phyloP scores from a whole-genome alignment of 2,113 vertebrate genomes.

The Cryptotis parvus region DNA sequence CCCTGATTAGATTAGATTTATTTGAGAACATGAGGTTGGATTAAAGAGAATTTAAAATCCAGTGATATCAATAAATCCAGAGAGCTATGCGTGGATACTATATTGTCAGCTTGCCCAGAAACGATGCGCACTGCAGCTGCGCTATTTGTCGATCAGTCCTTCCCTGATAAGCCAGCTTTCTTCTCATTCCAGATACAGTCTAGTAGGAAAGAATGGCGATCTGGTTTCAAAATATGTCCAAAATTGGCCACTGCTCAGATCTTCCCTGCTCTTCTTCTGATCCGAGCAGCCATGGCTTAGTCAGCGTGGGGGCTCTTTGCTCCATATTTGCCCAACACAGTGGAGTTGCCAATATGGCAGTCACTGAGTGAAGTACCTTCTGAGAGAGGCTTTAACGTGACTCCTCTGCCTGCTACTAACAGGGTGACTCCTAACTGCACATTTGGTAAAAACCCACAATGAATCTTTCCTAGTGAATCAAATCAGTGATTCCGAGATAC shows the following conservation, averaged over 20 bases:
- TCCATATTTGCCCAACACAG: not conserved
- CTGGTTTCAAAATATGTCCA: not conserved
- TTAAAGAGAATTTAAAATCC: slow-evolving; percentile 29
- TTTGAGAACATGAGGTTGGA: not conserved
- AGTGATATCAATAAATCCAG: not conserved
- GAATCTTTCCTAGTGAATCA: not conserved
- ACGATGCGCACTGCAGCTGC: slow-evolving; percentile 2
- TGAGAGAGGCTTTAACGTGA: not conserved
- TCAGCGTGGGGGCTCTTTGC: not conserved
- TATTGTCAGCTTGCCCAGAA: not conserved
- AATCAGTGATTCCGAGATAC: not conserved
- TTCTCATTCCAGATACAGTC: not conserved
- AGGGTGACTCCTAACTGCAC: not conserved
- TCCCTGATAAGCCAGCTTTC: not conserved
- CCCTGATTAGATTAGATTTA: slow-evolving; percentile 10
- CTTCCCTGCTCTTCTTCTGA: not conserved
- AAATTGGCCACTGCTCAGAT: not conserved
- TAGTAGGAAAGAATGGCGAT: not conserved
- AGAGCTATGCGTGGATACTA: not conserved
- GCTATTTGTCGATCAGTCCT: not conserved
- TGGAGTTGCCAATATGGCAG: not conserved
- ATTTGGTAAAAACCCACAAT: not conserved
- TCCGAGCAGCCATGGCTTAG: not conserved
- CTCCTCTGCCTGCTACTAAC: not conserved
- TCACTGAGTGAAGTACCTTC: not conserved